These are phyloP conservation scores for Palloptera scutellata DNA, from an alignment of 2,888 invertebrate genomes.

Conservation along the genomic window DNA sequence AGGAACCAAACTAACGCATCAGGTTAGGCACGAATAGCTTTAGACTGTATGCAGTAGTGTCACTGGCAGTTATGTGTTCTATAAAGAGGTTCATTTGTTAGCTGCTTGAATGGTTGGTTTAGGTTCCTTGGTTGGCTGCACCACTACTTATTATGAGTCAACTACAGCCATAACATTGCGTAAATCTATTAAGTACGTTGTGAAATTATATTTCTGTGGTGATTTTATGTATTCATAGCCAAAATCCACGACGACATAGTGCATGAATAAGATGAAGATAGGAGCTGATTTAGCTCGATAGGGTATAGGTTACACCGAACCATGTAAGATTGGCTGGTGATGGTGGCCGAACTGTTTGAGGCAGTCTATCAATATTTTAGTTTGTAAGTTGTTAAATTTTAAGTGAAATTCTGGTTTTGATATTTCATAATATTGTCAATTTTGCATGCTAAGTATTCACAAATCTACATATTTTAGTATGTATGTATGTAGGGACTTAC, in stretches of 20 bases:
- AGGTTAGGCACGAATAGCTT: neutral
- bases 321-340: neutral
- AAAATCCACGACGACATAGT: too few species aligned
- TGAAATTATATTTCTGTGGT: slow-evolving; percentile 36
- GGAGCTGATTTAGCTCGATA: too few species aligned
- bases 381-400: slow-evolving; percentile 1
- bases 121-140: neutral
- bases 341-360: neutral
- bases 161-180: slow-evolving; percentile 30
- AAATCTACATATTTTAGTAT: too few species aligned
- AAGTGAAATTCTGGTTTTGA: slow-evolving; percentile 1
- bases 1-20: neutral
- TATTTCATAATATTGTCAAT: neutral
- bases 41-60: neutral
- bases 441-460: too few species aligned
- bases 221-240: too few species aligned
- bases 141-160: neutral
- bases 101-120: neutral
- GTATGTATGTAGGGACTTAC: too few species aligned
- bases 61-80: neutral
- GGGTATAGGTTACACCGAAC: too few species aligned
- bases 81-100: slow-evolving; percentile 4
- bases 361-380: neutral
- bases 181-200: slow-evolving; percentile 39
- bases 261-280: too few species aligned